Conservation (phyloP, 2,888 invertebrate species). For the Pachliopta kotzebuea region DNA sequence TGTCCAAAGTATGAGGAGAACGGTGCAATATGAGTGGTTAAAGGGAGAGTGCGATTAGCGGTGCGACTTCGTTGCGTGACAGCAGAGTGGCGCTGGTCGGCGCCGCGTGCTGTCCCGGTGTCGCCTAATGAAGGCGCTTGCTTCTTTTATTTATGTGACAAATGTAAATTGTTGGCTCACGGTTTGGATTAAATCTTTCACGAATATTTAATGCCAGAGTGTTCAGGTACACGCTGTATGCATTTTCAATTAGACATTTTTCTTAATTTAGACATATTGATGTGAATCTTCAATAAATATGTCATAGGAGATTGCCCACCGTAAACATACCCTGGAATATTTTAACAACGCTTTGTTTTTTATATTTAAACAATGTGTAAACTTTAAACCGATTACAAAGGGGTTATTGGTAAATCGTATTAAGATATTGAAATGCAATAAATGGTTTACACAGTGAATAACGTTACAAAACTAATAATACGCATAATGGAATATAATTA, state of each 20-base stretch:
- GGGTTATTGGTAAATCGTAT: conserved; percentile 14
- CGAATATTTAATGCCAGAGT: conserved; percentile 62
- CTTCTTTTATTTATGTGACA: conserved; percentile 75
- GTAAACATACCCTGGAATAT: conserved; percentile 40
- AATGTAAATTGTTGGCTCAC: conserved; percentile 63
- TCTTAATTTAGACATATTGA: conserved; percentile 45
- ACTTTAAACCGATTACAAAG: conserved; percentile 8
- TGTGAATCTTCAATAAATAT: conserved; percentile 48
- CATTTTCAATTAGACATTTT: conserved; percentile 60
- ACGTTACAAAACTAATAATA: conserved; percentile 16
- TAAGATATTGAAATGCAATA: conserved; percentile 23
- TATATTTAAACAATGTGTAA: conserved; percentile 1
- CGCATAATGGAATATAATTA: conserved; percentile 20
- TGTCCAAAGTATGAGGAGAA: background rate
- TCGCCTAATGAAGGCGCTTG: conserved; percentile 69
- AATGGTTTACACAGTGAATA: conserved; percentile 16
- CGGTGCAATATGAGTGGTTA: background rate
- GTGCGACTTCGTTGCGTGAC: conserved; percentile 38
- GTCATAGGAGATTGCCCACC: conserved; percentile 45
- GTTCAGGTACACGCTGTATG: conserved; percentile 48
- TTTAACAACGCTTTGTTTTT: conserved; percentile 23
- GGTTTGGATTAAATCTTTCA: conserved; percentile 54
- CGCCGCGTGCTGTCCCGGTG: conserved; percentile 42
- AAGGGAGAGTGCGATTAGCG: background rate
- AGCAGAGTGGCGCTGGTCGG: conserved; percentile 38